Percentiles rank a stretch among this genome's conserved stretches.
Evolutionary conservation across 35 echinoderm and acorn worm genomes (phyloP).

Genomic region (Eucidaris tribuloides): DNA sequence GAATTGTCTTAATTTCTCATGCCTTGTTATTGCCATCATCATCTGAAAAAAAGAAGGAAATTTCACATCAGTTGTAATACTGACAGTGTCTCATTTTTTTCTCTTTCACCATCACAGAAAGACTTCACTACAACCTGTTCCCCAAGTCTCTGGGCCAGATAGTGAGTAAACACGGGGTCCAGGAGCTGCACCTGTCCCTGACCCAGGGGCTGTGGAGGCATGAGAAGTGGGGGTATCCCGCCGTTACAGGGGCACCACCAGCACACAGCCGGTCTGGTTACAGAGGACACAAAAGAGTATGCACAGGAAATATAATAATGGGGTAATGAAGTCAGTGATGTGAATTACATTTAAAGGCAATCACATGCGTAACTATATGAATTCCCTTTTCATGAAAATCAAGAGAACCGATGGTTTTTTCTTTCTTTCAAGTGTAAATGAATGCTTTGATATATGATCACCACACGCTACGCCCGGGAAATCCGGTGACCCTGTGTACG

Average conservation of each 20-base stretch:
- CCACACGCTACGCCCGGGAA: too few relatives aligned
- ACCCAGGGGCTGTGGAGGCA: slow-evolving; percentile 92
- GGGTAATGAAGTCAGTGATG: too few relatives aligned
- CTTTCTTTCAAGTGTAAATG: too few relatives aligned
- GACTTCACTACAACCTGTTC: slow-evolving; percentile 91
- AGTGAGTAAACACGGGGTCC: slow-evolving; percentile 72
- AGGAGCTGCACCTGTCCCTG: slow-evolving; percentile 87
- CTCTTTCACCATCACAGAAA: neutral
- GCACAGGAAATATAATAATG: too few relatives aligned
- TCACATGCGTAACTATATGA: too few relatives aligned
- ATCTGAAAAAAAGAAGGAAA: neutral
- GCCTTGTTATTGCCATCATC: neutral
- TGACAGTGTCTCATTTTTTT: neutral
- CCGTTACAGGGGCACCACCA: slow-evolving; percentile 76
- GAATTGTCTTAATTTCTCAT: neutral
- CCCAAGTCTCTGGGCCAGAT: slow-evolving; percentile 92
- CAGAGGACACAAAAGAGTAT: too few relatives aligned
- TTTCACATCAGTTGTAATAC: neutral
- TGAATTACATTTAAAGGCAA: too few relatives aligned
- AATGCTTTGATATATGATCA: too few relatives aligned
- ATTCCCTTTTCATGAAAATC: too few relatives aligned
- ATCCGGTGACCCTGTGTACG: too few relatives aligned
- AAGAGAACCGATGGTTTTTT: too few relatives aligned
- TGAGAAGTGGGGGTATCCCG: slow-evolving; percentile 92
- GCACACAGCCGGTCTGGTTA: too few relatives aligned